Evolutionary conservation across 2,888 invertebrate genomes (phyloP), one percentile per base, ranked within the genome.

Genomic region (Himalopsyche japonica): DNA sequence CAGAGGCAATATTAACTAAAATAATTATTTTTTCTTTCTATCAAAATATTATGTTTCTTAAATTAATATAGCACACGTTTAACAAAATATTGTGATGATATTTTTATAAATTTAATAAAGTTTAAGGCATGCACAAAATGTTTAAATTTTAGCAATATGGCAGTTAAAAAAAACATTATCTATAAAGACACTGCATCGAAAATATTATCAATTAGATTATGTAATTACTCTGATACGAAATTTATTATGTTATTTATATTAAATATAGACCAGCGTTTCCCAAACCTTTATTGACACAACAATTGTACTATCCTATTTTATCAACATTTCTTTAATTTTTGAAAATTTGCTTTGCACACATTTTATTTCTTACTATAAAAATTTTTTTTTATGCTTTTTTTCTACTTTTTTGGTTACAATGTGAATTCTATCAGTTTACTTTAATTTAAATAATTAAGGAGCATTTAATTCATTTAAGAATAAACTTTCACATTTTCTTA

Each of bases 61-160:
- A 57, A 76, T 76, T 76, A 76, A 32, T 76, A 32, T 32, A 76
- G 76, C 76, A 32, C 76, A 76, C 18, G 57, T 57, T 57, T 20
- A 57, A 57, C 57, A 76, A 76, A 32, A 76, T 76, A 76, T 76
- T 76, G 76, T 76, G 76, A 79, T 79, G 48, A 48, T 79, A 79
- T 79, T 79, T 79, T 79, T 79, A 47, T 79, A 79, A 78, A 37
- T 34, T 24, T 78, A 57, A 10, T 57, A 57, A 78, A 76, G 24
- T 20, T 34, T 78, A 48, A 79, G 27, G 79, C 48, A 79, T 48
- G 48, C 47, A 79, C 24, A 47, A 48, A 30, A 24, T 37, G 43
- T 34, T 24, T n/a, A 34, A 34, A 20, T 37, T 34, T 20, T 43
- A 78, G 8, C 57, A 24, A 20, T 10, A 20, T 57, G 24, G 57